Conservation (phyloP, 2,797 vertebrate genomes). For the Iguana delicatissima region DNA sequence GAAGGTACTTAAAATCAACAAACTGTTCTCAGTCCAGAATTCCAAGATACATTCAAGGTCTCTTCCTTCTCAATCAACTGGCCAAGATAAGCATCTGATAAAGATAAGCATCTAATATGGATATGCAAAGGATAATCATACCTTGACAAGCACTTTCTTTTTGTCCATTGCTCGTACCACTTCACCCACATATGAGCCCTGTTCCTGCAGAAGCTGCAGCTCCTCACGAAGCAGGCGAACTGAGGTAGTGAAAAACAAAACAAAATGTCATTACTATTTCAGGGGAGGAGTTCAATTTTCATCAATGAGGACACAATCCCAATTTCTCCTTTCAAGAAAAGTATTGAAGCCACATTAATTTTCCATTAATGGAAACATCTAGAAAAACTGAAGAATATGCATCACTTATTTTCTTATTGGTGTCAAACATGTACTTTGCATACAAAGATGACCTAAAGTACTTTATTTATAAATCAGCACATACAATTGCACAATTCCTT, state of each 20-base stretch:
- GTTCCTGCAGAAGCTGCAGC: slow-evolving; percentile 96
- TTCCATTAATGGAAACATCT: neutral
- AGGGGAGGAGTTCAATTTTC: no score
- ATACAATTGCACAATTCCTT: no score
- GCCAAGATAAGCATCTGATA: neutral
- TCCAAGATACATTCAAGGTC: no score
- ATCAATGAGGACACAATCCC: neutral
- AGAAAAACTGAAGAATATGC: neutral
- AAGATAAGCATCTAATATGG: neutral
- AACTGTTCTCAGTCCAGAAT: no score
- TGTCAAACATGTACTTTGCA: neutral
- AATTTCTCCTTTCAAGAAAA: neutral
- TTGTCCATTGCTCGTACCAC: slow-evolving; percentile 99
- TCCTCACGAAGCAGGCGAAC: slow-evolving; percentile 96
- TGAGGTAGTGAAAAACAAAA: slow-evolving; percentile 58
- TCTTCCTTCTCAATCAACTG: neutral
- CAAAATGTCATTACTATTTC: fast-evolving
- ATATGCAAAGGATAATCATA: slow-evolving; percentile 61
- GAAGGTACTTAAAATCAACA: no score
- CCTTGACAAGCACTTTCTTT: slow-evolving; percentile 99
- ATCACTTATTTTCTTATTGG: neutral
- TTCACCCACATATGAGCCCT: slow-evolving; percentile 98
- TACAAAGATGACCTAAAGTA: neutral
- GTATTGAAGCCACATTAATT: neutral
- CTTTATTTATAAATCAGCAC: no score